Conservation (phyloP, 2,888 invertebrate genomes). For the Philopedon plagiatum region DNA sequence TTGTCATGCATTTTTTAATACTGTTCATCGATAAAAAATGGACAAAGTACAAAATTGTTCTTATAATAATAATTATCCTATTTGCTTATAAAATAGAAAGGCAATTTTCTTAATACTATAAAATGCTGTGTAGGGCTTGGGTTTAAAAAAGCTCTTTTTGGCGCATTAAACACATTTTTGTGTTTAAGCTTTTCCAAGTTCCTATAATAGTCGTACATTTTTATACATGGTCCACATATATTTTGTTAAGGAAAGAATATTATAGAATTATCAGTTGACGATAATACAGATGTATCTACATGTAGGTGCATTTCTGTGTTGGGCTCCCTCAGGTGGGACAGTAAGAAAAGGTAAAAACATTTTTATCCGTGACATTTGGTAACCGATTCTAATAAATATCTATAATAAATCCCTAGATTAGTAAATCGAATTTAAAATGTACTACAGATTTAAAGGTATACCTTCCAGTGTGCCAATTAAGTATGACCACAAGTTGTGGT, state of each 20-base stretch:
- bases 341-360: no score
- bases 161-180: neutral
- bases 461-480: no score
- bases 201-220: conserved; percentile 14
- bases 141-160: conserved; percentile 6
- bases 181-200: neutral
- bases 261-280: no score
- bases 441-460: no score
- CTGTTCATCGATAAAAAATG: conserved; percentile 45
- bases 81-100: conserved; percentile 49
- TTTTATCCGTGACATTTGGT: no score
- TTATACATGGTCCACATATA: conserved; percentile 27
- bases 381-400: neutral
- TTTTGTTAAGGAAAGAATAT: conserved; percentile 11
- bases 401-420: no score
- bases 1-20: conserved; percentile 40
- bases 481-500: no score
- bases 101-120: conserved; percentile 39
- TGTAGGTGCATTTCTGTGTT: no score
- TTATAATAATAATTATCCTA: conserved; percentile 36
- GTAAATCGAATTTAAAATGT: no score
- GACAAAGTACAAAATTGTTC: conserved; percentile 48
- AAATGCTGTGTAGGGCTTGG: conserved; percentile 37
- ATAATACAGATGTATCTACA: no score
- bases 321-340: no score